Evolutionary conservation across 2,113 vertebrate species (phyloP), one percentile per base, ranked within the genome.

Genomic region (Galbula dea): DNA sequence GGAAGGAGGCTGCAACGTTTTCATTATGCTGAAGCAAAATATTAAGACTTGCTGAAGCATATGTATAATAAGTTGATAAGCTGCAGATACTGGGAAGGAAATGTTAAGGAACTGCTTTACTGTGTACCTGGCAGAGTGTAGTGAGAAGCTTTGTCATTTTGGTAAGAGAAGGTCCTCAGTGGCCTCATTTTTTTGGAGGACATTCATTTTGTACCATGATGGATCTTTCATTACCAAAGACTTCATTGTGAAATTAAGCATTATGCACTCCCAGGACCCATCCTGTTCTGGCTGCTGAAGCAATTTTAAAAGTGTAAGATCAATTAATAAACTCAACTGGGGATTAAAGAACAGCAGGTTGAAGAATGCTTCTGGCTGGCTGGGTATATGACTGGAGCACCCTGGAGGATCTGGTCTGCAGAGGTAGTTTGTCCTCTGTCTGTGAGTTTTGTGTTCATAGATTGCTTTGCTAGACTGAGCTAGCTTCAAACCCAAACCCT

Each of bases 131-230:
- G 21, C 65, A 48, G 58, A 54, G 34, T 58, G 88, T 74, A 54
- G 76, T 51, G 29, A 86, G 85, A 75, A 36, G 27, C 85, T 83
- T 82, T 92, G 22, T 90, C 46, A 30, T 83, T 68, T 85, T 54
- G 20, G 43, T 85, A 86, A 83, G 67, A 26, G 91, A 93, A 83
- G 19, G 55, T 96, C 88, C 69, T 80, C 57, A 29, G 74, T 86
- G 93, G 75, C 72, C 69, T 94, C 43, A 8, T 95, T 97, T 96
- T 96, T 90, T 94, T n/a, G 59, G 92, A 78, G 89, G 85, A 48
- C 57, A 37, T 59, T 95, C 63, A 26, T 63, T 95, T 94, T 90
- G 58, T 63, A 63, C 76, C 63, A 3, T 95, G 93, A 93, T 95
- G 49, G 90, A 94, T 90, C 55, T 86, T 96, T 96, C 94, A 65